Conservation (phyloP, 2,888 invertebrate species). For the Steromphala cineraria region DNA sequence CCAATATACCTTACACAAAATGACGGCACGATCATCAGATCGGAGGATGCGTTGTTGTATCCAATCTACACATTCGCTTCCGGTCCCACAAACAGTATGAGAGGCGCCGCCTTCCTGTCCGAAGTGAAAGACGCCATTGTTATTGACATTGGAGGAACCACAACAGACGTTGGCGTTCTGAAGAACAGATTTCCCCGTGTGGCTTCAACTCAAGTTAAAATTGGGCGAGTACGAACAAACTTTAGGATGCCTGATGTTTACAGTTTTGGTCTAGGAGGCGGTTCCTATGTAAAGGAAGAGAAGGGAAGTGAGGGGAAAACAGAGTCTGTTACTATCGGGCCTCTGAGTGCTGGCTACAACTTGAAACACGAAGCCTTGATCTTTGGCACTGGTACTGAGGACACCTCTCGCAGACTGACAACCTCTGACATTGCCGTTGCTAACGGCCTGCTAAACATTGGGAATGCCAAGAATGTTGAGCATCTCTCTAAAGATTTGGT, state of each 20-base stretch:
- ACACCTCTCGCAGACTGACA: slow-evolving; percentile 48
- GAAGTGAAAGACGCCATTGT: slow-evolving; percentile 65
- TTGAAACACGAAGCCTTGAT: slow-evolving; percentile 35
- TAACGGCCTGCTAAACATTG: slow-evolving; percentile 52
- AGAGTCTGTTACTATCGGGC: slow-evolving; percentile 53
- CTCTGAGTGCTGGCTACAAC: slow-evolving; percentile 67
- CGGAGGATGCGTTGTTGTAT: slow-evolving; percentile 50
- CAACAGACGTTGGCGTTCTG: slow-evolving; percentile 69
- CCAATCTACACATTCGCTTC: slow-evolving; percentile 71
- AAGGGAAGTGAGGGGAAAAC: slow-evolving; percentile 4
- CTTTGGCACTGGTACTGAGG: not conserved
- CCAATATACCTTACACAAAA: slow-evolving; percentile 71
- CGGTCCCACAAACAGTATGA: slow-evolving; percentile 73
- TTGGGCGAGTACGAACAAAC: slow-evolving; percentile 68
- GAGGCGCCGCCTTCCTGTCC: slow-evolving; percentile 70
- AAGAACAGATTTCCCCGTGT: slow-evolving; percentile 67
- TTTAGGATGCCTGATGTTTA: slow-evolving; percentile 71
- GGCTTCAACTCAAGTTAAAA: slow-evolving; percentile 59
- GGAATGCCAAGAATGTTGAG: slow-evolving; percentile 42
- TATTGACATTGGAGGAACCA: slow-evolving; percentile 72
- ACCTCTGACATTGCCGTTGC: slow-evolving; percentile 71
- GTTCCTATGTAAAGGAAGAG: slow-evolving; percentile 61
- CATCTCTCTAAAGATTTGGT: slow-evolving; percentile 44
- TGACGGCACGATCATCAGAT: slow-evolving; percentile 69
- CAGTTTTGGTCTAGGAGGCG: slow-evolving; percentile 72